phyloP scores from a whole-genome alignment of 2,888 invertebrate species.

The Hemithea aestivaria region DNA sequence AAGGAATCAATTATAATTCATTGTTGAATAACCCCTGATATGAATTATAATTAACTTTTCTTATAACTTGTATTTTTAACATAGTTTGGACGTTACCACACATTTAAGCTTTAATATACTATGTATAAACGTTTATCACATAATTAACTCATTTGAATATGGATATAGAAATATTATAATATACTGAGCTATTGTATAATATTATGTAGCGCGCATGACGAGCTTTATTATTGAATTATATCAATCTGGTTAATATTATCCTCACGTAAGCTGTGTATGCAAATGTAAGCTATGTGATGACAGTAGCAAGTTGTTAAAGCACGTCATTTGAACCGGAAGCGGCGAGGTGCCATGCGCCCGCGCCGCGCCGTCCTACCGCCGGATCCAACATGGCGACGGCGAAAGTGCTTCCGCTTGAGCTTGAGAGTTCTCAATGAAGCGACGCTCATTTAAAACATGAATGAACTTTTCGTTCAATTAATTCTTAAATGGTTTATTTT shows the following conservation, averaged over 20 bases:
- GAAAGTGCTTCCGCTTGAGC: conserved; percentile 74
- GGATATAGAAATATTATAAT: no score
- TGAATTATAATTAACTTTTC: no score
- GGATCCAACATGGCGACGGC: conserved; percentile 77
- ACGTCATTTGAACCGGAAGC: conserved; percentile 69
- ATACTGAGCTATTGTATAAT: no score
- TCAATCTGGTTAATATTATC: conserved; percentile 38
- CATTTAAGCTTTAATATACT: no score
- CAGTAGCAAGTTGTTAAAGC: conserved; percentile 68
- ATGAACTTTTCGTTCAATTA: conserved; percentile 29
- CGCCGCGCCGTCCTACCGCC: conserved; percentile 47
- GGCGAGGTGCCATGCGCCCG: conserved; percentile 69
- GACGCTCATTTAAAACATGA: conserved; percentile 52
- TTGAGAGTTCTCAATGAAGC: conserved; percentile 69
- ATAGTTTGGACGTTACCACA: no score
- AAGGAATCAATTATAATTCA: no score
- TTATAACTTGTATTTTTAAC: no score
- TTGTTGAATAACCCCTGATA: no score
- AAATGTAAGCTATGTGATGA: conserved; percentile 65
- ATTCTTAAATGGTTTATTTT: conserved; percentile 14
- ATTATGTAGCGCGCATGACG: no score
- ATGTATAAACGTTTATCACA: no score
- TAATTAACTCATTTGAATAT: no score
- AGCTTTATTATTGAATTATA: conserved; percentile 15
- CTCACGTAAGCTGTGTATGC: conserved; percentile 69